Base-by-base conservation (phyloP, 2,113 vertebrate species). In the Elachura formosa region DNA sequence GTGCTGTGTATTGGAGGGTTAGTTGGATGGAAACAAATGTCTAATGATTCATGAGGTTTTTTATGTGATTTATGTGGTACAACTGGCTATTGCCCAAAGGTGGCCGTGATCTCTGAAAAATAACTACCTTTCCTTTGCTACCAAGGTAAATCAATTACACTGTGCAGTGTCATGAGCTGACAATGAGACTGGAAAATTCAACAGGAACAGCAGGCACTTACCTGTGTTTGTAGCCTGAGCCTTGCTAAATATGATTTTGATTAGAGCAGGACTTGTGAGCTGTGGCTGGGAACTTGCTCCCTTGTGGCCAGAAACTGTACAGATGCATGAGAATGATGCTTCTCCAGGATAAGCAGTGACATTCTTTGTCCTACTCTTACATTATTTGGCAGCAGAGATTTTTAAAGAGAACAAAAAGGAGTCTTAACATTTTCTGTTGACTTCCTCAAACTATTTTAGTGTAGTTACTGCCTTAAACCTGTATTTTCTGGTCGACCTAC, bases 61-160 rank as follows among this genome's bases (percentile, higher is more conserved):
- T n/a, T n/a, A n/a, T n/a, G n/a, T n/a, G n/a, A n/a, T n/a, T n/a
- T 86, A 23, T 5, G 0, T 7, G 8, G 12, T 48, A 40, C 24
- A 63, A 6, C 48, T 75, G 84, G 52, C 43, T 55, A n/a, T 51
- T 2, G 6, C 52, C 58, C 24, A n/a, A 80, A 63, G 13, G 28
- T 74, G 75, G 43, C 48, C 38, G 31, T 3, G 3, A 8, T 38
- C 31, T 36, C 58, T 34, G 80, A 46, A 73, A 91, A 87, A 16
- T 26, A 68, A 38, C 74, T 91, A 49, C 43, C 13, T 4, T 3
- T 40, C n/a, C 67, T 79, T 61, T 71, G 40, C 69, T 87, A 68
- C 48, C 28, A n/a, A 87, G 74, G 77, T 82, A 61, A 93, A 91
- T 68, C 49, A 36, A 3, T 87, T 78, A 11, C 33, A 9, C 41